Base-by-base conservation (phyloP, 1,140 invertebrate species). In the Anoplolepis gracilipes region DNA sequence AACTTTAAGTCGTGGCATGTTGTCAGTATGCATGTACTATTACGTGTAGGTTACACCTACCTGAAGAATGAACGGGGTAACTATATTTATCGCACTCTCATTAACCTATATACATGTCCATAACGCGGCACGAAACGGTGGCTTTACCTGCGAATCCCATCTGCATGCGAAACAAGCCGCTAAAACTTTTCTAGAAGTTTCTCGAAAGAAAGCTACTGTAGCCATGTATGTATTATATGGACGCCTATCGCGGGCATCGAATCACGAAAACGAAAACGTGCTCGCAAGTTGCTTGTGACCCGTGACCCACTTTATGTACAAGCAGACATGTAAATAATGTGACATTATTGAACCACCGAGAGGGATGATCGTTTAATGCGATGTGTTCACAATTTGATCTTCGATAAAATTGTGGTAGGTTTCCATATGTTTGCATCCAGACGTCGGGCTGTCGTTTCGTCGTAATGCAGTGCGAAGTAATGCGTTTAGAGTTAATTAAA, bases 1-100 rank as follows among this genome's bases (percentile, higher is more conserved):
- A 82, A 72, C 36, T 57, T 82, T 82, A 82, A 59, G 19, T 82
- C 25, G 25, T 59, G 1, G 13, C 65, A 22, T 72, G 53, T 72
- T 81, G 59, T 59, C 33, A 57, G 28, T 28, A 49, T 55, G 46
- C 22, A 77, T 42, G 33, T 42, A 53, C 13, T 8, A 65, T 84
- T 65, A 78, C 46, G 42, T 75, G 11, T 39, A 81, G 49, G 28
- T 39, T n/a, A 25, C 46, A 84, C 22, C 59, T 76, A 64, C 42
- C 42, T 36, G 59, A 53, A 13, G 72, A 84, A 62, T 85, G 22
- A 33, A 33, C 25, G 1, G 5, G 62, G 16, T 25, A 42, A 36
- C 39, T 64, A 36, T 78, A 25, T 78, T 77, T 79, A 57, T 39
- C 61, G 8, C 42, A 16, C 25, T 57, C 49, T 39, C 61, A 85